phyloP scores from a whole-genome alignment of 2,113 vertebrate species.

The Bos javanicus region DNA sequence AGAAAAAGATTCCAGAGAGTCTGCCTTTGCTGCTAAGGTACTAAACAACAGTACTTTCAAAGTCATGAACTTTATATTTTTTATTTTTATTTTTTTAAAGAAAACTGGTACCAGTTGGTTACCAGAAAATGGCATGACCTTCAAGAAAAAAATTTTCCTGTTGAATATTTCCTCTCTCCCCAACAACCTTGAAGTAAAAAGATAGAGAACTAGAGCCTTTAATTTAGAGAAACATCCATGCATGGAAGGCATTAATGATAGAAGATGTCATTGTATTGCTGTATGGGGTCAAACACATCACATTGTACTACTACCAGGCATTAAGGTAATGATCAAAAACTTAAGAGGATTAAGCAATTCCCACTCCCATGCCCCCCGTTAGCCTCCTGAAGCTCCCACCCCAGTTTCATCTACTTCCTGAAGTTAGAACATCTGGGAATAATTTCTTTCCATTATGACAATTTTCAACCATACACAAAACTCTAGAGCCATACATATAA shows the following conservation, averaged over 20 bases:
- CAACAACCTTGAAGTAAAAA: neutral
- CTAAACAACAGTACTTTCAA: neutral
- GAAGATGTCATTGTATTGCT: neutral
- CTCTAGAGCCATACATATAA: neutral
- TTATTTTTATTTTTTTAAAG: neutral
- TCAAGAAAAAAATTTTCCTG: neutral
- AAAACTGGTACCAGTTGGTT: neutral
- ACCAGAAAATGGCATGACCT: slow-evolving; percentile 19
- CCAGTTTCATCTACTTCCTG: neutral
- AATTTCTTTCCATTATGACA: slow-evolving; percentile 13
- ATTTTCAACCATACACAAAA: neutral
- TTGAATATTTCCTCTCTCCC: slow-evolving; percentile 9
- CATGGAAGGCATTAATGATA: neutral
- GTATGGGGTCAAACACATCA: neutral
- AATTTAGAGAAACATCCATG: neutral
- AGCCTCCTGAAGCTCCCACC: neutral
- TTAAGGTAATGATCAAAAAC: neutral
- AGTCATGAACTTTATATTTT: neutral
- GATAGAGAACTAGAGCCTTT: neutral
- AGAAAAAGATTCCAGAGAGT: neutral
- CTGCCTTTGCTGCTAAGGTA: neutral
- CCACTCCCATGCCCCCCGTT: neutral
- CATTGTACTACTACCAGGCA: neutral
- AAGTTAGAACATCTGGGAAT: neutral
- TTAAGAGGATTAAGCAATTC: neutral